Percentiles rank a stretch among this genome's conserved stretches.
phyloP scores from a whole-genome alignment of 2,113 vertebrate genomes.

The Pachycephala philippinensis region DNA sequence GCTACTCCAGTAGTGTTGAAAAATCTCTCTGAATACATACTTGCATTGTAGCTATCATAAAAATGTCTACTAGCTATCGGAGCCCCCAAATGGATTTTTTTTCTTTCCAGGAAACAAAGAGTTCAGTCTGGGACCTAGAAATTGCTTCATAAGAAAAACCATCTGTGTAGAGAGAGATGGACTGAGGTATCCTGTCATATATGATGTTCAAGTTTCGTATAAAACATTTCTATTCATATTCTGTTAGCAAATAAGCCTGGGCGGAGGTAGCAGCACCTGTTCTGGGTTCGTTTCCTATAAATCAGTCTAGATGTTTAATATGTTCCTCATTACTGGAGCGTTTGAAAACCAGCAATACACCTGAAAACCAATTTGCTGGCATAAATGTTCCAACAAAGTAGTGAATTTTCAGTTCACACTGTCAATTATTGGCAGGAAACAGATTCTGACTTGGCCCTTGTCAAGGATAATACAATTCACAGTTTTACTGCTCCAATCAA shows the following conservation, averaged over 20 bases:
- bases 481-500: not conserved
- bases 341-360: not conserved
- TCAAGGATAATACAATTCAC: slow-evolving; percentile 27
- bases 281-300: not conserved
- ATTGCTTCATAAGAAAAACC: slow-evolving; percentile 66
- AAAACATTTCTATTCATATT: slow-evolving; percentile 2
- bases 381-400: slow-evolving; percentile 12
- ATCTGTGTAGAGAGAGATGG: not conserved
- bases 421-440: slow-evolving; percentile 21
- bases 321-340: not conserved
- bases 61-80: slow-evolving; percentile 23
- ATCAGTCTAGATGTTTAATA: slow-evolving; percentile 34
- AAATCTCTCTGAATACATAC: slow-evolving; percentile 44
- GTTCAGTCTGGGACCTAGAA: slow-evolving; percentile 55
- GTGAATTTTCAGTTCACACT: slow-evolving; percentile 12
- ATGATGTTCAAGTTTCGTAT: not conserved
- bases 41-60: slow-evolving; percentile 30
- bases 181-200: not conserved
- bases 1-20: slow-evolving; percentile 32
- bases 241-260: not conserved
- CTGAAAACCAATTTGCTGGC: slow-evolving; percentile 42
- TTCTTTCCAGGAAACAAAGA: slow-evolving; percentile 40
- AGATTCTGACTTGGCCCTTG: slow-evolving; percentile 24
- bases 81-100: slow-evolving; percentile 29
- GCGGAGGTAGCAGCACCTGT: slow-evolving; percentile 13